Evolutionary conservation across 2,113 vertebrate genomes (phyloP).

Genomic region (Thymallus thymallus): DNA sequence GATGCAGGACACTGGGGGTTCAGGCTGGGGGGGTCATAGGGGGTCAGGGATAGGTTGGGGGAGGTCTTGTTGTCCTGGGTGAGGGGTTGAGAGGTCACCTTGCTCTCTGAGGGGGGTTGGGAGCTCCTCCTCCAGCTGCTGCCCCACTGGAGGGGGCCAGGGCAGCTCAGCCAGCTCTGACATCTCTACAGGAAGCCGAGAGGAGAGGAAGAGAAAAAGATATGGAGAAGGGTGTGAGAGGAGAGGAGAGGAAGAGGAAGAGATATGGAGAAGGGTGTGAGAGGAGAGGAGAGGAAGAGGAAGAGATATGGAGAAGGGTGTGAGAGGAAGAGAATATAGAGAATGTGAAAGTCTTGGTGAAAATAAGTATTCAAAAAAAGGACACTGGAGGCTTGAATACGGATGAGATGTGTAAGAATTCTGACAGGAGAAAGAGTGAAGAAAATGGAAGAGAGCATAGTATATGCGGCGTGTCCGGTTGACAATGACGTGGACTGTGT

Average conservation of each 20-base stretch:
- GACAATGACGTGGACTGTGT: conserved; percentile 24
- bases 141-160: conserved; percentile 74
- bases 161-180: conserved; percentile 70
- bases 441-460: background rate
- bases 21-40: conserved; percentile 9
- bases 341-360: background rate
- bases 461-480: background rate
- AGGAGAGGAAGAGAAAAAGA: background rate
- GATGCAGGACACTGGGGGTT: conserved; percentile 11
- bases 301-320: background rate
- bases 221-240: conserved; percentile 1
- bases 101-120: conserved; percentile 30
- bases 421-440: background rate
- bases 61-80: conserved; percentile 32
- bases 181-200: conserved; percentile 54
- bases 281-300: background rate
- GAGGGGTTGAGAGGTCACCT: conserved; percentile 65
- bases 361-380: background rate
- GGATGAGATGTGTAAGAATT: background rate
- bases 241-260: background rate
- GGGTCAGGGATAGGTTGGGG: conserved; percentile 8
- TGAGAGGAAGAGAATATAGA: background rate
- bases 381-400: background rate
- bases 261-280: background rate
- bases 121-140: conserved; percentile 71